Percentiles rank a stretch among this genome's conserved stretches.
These are phyloP conservation scores for Loris lydekkerianus DNA, from an alignment of 2,797 vertebrate species.

Conservation along the genomic window DNA sequence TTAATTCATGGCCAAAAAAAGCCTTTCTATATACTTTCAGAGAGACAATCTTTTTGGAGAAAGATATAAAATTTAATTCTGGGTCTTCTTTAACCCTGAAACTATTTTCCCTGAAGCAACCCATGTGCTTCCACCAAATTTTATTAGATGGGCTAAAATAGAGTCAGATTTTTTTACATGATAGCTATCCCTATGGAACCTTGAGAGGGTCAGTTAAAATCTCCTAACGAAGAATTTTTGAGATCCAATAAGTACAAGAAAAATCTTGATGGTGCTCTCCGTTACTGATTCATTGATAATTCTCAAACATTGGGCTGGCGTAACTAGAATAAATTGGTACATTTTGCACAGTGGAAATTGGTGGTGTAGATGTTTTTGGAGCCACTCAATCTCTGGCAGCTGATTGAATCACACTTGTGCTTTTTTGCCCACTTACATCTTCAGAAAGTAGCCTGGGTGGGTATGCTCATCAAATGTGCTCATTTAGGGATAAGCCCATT, in stretches of 20 bases:
- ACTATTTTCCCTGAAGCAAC: slow-evolving; percentile 53
- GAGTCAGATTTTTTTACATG: slow-evolving; percentile 57
- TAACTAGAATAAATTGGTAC: slow-evolving; percentile 49
- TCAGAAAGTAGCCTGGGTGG: slow-evolving; percentile 70
- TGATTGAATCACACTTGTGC: slow-evolving; percentile 67
- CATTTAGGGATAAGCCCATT: slow-evolving; percentile 71
- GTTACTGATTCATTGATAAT: slow-evolving; percentile 71
- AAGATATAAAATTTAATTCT: slow-evolving; percentile 75
- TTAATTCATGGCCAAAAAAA: slow-evolving; percentile 65
- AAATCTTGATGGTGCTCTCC: slow-evolving; percentile 13
- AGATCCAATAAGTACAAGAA: not conserved
- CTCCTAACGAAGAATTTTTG: slow-evolving; percentile 16
- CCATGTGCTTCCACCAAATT: slow-evolving; percentile 45
- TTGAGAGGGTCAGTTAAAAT: not conserved
- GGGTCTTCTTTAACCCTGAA: slow-evolving; percentile 69
- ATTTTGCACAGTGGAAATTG: slow-evolving; percentile 58
- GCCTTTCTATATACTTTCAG: slow-evolving; percentile 55
- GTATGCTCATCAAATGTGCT: slow-evolving; percentile 64
- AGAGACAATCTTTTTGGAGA: slow-evolving; percentile 33
- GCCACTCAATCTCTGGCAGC: slow-evolving; percentile 69
- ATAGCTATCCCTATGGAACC: slow-evolving; percentile 1
- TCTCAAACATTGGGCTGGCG: slow-evolving; percentile 59
- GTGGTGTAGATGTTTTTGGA: slow-evolving; percentile 68
- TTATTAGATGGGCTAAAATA: slow-evolving; percentile 71
- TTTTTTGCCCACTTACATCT: slow-evolving; percentile 71